phyloP scores from a whole-genome alignment of 2,888 invertebrate species.

The Alviniconcha strummeri region DNA sequence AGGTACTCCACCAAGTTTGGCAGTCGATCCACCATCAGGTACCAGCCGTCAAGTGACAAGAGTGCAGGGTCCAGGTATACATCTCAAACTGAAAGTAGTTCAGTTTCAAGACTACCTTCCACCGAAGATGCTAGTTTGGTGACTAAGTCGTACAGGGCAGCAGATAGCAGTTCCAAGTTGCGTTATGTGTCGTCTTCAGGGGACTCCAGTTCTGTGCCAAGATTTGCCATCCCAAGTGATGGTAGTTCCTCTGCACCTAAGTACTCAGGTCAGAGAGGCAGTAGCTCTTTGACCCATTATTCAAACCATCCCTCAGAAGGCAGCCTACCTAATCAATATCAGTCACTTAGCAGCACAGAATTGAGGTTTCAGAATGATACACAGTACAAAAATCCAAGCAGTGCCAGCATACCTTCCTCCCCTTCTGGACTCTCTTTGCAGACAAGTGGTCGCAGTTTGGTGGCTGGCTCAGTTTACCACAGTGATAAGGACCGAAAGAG shows the following conservation, averaged over 20 bases:
- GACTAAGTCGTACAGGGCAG: not conserved
- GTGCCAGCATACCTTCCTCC: not conserved
- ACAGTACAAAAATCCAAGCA: slow-evolving; percentile 7
- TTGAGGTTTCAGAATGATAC: slow-evolving; percentile 1
- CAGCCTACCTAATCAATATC: slow-evolving; percentile 26
- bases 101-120: slow-evolving; percentile 8
- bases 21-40: not conserved
- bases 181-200: slow-evolving; percentile 13
- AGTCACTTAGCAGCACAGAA: slow-evolving; percentile 23
- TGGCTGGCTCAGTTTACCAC: not conserved
- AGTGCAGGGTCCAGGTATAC: slow-evolving; percentile 9
- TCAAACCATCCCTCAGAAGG: slow-evolving; percentile 12
- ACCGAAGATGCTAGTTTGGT: not conserved
- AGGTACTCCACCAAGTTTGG: slow-evolving; percentile 6
- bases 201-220: slow-evolving; percentile 23
- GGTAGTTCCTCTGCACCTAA: not conserved
- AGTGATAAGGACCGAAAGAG: slow-evolving; percentile 15
- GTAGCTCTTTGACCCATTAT: not conserved
- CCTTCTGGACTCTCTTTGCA: not conserved
- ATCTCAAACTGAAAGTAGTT: not conserved
- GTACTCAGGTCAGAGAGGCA: slow-evolving; percentile 5
- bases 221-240: slow-evolving; percentile 19
- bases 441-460: not conserved
- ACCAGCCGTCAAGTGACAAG: slow-evolving; percentile 18
- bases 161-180: not conserved